phyloP scores from a whole-genome alignment of 92 coral and sea anemone genomes.

The Virgularia gustaviana region DNA sequence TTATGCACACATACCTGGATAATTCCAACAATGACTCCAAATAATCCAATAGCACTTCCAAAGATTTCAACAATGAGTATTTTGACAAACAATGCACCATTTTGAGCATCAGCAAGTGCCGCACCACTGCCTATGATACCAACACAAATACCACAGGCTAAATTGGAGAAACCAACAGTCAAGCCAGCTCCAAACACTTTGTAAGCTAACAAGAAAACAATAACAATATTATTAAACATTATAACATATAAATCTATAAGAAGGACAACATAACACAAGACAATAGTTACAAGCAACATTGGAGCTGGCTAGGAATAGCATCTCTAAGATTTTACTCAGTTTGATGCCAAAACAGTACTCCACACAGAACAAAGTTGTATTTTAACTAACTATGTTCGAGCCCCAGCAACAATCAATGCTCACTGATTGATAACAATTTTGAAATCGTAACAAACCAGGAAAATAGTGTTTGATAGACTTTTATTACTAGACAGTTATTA shows the following conservation, averaged over 20 bases:
- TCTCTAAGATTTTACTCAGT: too few relatives aligned
- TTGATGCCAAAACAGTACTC: too few relatives aligned
- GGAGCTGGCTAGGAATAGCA: too few relatives aligned
- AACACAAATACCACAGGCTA: constrained; percentile 94
- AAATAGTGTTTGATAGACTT: too few relatives aligned
- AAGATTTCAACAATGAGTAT: constrained; percentile 94
- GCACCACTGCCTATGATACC: constrained; percentile 99
- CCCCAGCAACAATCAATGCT: too few relatives aligned
- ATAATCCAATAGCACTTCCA: constrained; percentile 98
- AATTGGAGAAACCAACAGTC: constrained; percentile 93
- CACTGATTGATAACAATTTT: too few relatives aligned
- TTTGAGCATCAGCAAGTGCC: constrained; percentile 96
- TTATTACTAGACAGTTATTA: too few relatives aligned
- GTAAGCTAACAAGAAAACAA: constrained; percentile 51
- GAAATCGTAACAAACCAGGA: too few relatives aligned
- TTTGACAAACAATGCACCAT: constrained; percentile 92
- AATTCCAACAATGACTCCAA: constrained; percentile 94
- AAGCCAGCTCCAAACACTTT: constrained; percentile 93
- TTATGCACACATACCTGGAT: constrained; percentile 65
- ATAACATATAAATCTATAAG: neutral
- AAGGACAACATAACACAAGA: neutral
- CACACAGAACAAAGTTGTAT: too few relatives aligned
- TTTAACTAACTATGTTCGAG: too few relatives aligned
- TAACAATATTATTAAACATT: neutral
- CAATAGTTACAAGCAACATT: too few relatives aligned